Evolutionary conservation across 2,797 vertebrate species (phyloP), one percentile per base, ranked within the genome.

Genomic region (Crenichthys baileyi): DNA sequence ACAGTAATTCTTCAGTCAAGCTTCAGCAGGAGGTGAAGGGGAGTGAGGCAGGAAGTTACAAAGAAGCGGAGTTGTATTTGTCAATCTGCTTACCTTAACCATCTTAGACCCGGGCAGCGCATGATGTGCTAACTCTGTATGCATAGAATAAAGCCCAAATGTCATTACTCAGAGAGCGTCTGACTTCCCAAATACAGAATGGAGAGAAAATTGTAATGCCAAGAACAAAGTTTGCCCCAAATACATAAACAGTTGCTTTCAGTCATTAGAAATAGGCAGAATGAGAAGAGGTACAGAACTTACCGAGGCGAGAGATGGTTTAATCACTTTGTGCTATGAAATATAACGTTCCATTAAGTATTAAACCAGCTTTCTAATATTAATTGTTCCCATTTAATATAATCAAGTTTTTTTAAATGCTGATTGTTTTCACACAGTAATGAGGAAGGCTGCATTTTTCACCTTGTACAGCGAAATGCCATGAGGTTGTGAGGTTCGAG

Each of bases 1-100:
- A 91, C 91, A 90, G 89, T 89, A 87, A 92, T 92, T 92, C 90
- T 88, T 87, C 88, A 92, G 89, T 94, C 88, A 91, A 89, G 87
- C 90, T 83, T 78, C 83, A 86, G 73, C 63, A 77, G 75, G 16
- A 79, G 76, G 44, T 46, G 81, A 70, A 73, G 70, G 73, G 75
- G 79, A 44, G 78, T 74, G 74, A 76, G 72, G 79, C 44, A 20
- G 61, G 61, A 73, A 65, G 81, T 72, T 70, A 89, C 85, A 90
- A 73, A 75, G 84, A 80, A 80, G 68, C 85, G 79, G 56, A 81
- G 75, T 41, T 8, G 70, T 70, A 81, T 71, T 78, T 74, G 53
- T 50, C 79, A 87, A 89, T 75, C 46, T 63, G 70, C 76, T 70
- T 46, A 63, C 63, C 44, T 85, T 82, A 82, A 82, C 78, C 46